phyloP scores from a whole-genome alignment of 1,140 invertebrate genomes.

The Daktulosphaira vitifoliae region DNA sequence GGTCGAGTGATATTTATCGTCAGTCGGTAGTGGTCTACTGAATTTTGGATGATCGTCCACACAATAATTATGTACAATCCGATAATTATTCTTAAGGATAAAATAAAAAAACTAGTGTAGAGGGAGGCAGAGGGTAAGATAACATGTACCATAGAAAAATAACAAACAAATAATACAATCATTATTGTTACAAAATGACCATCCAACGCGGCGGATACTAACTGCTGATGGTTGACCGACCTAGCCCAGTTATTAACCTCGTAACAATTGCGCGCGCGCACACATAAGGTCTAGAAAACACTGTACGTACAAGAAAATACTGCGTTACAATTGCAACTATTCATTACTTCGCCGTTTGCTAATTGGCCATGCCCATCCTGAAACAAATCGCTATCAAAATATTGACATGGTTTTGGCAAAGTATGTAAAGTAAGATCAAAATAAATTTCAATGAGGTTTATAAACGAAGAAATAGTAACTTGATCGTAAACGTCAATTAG shows the following conservation, averaged over 20 bases:
- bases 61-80: background rate
- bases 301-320: background rate
- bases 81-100: background rate
- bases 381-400: too few relatives aligned
- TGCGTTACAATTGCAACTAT: too few relatives aligned
- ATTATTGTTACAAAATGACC: constrained; percentile 12
- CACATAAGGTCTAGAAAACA: background rate
- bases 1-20: too few relatives aligned
- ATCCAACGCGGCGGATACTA: background rate
- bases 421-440: too few relatives aligned
- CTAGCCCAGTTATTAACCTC: constrained; percentile 24
- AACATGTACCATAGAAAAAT: background rate
- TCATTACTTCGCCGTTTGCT: background rate
- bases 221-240: background rate
- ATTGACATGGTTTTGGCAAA: too few relatives aligned
- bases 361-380: too few relatives aligned
- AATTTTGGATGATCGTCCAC: too few relatives aligned
- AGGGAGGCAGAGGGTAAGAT: background rate
- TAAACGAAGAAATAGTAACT: too few relatives aligned
- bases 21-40: too few relatives aligned
- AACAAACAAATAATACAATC: constrained; percentile 16
- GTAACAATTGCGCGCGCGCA: constrained; percentile 11
- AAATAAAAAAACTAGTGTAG: background rate
- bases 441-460: too few relatives aligned
- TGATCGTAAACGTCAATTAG: too few relatives aligned